Percentiles rank a stretch among this genome's conserved stretches.
phyloP scores from a whole-genome alignment of 2,113 vertebrate species.

The Raja brachyura region DNA sequence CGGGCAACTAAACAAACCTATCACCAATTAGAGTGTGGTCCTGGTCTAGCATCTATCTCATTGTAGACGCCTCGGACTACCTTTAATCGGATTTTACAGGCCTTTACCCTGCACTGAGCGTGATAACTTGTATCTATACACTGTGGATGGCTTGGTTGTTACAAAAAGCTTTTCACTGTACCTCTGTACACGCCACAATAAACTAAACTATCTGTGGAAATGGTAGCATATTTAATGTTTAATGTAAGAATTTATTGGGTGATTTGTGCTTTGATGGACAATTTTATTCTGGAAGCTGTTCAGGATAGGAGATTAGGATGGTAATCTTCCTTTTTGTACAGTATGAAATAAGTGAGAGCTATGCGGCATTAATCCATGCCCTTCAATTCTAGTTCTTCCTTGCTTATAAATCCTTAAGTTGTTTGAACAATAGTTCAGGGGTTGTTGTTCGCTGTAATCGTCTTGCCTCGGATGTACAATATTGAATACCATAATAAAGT shows the following conservation, averaged over 20 bases:
- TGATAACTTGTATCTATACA: too few relatives aligned
- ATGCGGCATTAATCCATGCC: not conserved
- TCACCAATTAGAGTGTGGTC: too few relatives aligned
- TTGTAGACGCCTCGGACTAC: too few relatives aligned
- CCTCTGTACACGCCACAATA: too few relatives aligned
- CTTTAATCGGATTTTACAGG: too few relatives aligned
- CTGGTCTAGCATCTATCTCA: too few relatives aligned
- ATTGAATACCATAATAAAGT: not conserved
- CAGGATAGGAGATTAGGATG: not conserved
- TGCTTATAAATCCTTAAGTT: not conserved
- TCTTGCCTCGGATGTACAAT: not conserved
- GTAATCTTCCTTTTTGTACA: not conserved
- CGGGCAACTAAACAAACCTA: too few relatives aligned
- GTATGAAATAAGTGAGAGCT: not conserved
- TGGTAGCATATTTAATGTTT: too few relatives aligned
- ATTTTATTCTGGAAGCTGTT: not conserved
- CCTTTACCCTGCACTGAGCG: too few relatives aligned
- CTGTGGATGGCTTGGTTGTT: too few relatives aligned
- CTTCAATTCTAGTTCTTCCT: not conserved
- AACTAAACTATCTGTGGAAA: too few relatives aligned
- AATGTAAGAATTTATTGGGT: not conserved
- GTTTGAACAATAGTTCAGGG: not conserved
- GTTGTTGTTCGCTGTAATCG: not conserved
- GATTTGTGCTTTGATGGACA: not conserved
- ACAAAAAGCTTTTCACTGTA: too few relatives aligned